These are phyloP conservation scores for Nephrotoma flavescens DNA, from an alignment of 2,888 invertebrate genomes.

Conservation along the genomic window DNA sequence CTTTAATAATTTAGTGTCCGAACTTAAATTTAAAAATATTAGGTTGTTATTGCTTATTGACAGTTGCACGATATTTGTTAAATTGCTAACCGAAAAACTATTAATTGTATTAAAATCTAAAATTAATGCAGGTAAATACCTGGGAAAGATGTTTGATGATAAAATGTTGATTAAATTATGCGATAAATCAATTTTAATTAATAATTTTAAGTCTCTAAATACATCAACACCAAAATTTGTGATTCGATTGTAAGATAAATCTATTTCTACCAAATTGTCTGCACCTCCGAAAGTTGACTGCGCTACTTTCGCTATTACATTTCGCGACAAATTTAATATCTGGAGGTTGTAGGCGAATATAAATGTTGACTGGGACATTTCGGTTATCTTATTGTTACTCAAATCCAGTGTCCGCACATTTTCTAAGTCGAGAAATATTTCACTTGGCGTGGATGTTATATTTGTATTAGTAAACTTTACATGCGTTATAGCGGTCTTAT, in stretches of 20 bases:
- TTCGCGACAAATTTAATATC: not conserved
- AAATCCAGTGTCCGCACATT: not conserved
- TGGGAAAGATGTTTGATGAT: not conserved
- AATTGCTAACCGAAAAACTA: not conserved
- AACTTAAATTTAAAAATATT: not conserved
- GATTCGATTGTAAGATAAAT: not conserved
- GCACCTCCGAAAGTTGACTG: not conserved
- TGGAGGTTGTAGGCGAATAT: not conserved
- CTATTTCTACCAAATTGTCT: not conserved
- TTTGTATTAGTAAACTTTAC: too few relatives aligned
- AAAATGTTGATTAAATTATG: not conserved
- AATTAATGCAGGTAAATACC: not conserved
- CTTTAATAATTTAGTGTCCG: not conserved
- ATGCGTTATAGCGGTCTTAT: too few relatives aligned
- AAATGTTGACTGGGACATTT: not conserved
- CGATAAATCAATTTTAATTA: not conserved
- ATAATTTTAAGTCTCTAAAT: not conserved
- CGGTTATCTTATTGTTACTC: not conserved
- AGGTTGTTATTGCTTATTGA: not conserved
- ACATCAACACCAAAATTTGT: not conserved
- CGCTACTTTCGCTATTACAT: not conserved
- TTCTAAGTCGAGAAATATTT: not conserved
- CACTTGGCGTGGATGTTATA: too few relatives aligned
- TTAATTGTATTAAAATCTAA: not conserved
- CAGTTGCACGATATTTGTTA: not conserved